Evolutionary conservation across 2,888 invertebrate species (phyloP).

Genomic region (Nomada goodeniana): DNA sequence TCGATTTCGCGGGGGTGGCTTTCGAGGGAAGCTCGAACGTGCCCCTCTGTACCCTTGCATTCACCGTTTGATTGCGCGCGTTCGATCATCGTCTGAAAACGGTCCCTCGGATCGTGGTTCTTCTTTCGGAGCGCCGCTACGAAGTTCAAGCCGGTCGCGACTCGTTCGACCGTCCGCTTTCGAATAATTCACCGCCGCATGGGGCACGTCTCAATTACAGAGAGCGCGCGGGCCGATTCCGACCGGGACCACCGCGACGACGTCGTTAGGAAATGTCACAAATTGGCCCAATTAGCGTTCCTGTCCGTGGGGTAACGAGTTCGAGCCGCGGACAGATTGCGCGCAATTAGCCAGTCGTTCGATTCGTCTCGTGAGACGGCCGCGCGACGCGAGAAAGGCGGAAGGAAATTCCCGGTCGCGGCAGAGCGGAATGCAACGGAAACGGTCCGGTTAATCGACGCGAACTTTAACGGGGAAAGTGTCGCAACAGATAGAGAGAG

Average conservation of each 20-base stretch:
- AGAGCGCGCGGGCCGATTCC: conserved; percentile 36
- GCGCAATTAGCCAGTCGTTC: conserved; percentile 70
- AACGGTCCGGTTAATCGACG: conserved; percentile 29
- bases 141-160: conserved; percentile 17
- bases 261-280: conserved; percentile 74
- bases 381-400: conserved; percentile 22
- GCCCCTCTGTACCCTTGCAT: not conserved
- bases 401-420: conserved; percentile 52
- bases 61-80: not conserved
- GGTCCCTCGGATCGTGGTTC: not conserved
- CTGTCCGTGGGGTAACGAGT: conserved; percentile 73
- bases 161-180: conserved; percentile 17
- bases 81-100: conserved; percentile 3
- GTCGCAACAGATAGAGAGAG: not conserved
- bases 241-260: conserved; percentile 70
- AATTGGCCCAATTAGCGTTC: conserved; percentile 76
- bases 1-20: not conserved
- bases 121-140: conserved; percentile 19
- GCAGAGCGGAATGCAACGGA: conserved; percentile 31
- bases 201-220: conserved; percentile 66
- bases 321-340: conserved; percentile 62
- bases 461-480: conserved; percentile 55
- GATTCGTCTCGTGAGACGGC: conserved; percentile 43
- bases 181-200: conserved; percentile 56
- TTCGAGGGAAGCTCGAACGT: not conserved